Base-by-base conservation (phyloP, 2,113 vertebrate genomes). In the Hippoglossus stenolepis region DNA sequence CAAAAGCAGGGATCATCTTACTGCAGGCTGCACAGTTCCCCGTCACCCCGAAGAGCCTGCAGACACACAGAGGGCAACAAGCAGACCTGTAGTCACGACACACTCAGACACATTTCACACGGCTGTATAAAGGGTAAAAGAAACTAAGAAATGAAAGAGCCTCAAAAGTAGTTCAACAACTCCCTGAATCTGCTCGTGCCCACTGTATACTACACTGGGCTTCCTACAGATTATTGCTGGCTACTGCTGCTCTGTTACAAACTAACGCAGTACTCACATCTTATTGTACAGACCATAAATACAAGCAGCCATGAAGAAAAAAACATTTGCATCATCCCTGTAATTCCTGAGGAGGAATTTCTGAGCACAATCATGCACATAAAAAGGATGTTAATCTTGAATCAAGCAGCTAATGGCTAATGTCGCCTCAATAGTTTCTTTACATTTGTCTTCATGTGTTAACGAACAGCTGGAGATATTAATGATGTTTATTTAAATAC, bases 1-100 rank as follows among this genome's bases (percentile, higher is more conserved):
- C 98, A 86, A 99, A 99, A 92, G 98, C 98, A 71, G 98, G 98
- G 95, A 99, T 99, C 94, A 99, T 95, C 93, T 99, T 99, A 96
- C 97, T 98, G 94, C 98, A 99, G 86, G 97, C 98, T 12, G 98
- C 97, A 60, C 98, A 99, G 95, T 98, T 99, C 93, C 98, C 98
- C 0, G 98, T 99, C 90, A 97, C 97, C 91, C 98, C 98, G 18
- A 99, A 99, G 80, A 99, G 97, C 95, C 98, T 99, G 95, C 70
- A 81, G 73, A 74, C 65, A 59, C 70, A 82, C 45, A 75, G 73
- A 81, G 87, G 82, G 57, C 65, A 68, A 85, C 87, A 83, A 51
- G 58, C 67, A 77, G 84, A 79, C 67, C 73, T 73, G 65, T 49
- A 81, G 84, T 80, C 69, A 80, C 84, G 73, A 76, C 57, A 49